Base-by-base conservation (phyloP, 2,888 invertebrate genomes). In the Colletes collaris region DNA sequence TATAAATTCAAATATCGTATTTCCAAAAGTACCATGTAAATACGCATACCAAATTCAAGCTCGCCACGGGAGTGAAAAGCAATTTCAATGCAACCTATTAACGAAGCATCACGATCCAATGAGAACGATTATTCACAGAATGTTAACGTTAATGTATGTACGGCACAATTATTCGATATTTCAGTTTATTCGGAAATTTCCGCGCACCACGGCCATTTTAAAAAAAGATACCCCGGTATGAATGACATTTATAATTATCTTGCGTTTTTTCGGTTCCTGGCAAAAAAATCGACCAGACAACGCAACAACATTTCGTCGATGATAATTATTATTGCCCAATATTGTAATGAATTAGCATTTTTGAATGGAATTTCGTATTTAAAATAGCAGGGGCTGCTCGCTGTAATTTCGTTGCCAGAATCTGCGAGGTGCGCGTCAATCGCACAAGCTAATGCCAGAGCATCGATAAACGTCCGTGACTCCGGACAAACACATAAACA, bases 391-490 rank as follows among this genome's bases (percentile, higher is more conserved):
- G n/a, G 52, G 46, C 66, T 70, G 74, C 68, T 66, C 65, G 71
- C 60, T 52, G 82, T 68, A 83, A 86, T 80, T 79, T 73, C 71
- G 76, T 78, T 77, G 72, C 58, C 68, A 63, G 73, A 67, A 78
- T 76, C 79, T 59, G 82, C 81, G 68, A 62, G 53, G 49, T 40
- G 84, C 89, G 86, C 87, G 85, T 89, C 91, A 85, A 91, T 91
- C 89, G 80, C 86, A 87, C 84, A 79, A 87, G 89, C 86, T 90
- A 91, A 91, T 89, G 89, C 69, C 88, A 72, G 84, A 79, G 78
- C 91, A 92, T 92, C 92, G 91, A 91, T 92, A 92, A 92, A 91
- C 88, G 92, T 91, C 92, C 87, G 82, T 75, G 86, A 76, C 79
- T 89, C 84, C 88, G 83, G 86, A 89, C 89, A 85, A 89, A 89